phyloP scores from a whole-genome alignment of 1,140 invertebrate genomes.

The Drosophila azteca region DNA sequence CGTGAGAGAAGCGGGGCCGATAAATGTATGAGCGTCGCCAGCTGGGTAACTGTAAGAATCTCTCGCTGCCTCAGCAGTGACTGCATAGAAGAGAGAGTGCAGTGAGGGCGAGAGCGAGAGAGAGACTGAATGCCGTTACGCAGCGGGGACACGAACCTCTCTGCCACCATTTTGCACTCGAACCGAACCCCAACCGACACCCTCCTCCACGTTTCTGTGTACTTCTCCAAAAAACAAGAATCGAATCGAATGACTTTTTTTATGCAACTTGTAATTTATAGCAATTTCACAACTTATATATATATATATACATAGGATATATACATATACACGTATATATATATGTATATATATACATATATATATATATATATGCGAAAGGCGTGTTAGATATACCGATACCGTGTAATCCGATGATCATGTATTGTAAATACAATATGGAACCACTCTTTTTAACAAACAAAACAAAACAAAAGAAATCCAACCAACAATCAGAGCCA shows the following conservation, averaged over 20 bases:
- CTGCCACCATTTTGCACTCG: constrained; percentile 4
- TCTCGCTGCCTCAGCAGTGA: no score
- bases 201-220: constrained; percentile 5
- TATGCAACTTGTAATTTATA: constrained; percentile 57
- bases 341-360: constrained; percentile 36
- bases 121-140: no score
- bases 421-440: constrained; percentile 58
- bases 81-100: no score
- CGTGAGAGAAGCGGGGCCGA: no score
- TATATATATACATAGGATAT: constrained; percentile 22
- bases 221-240: constrained; percentile 12
- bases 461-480: no score
- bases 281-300: constrained; percentile 44
- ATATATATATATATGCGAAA: constrained; percentile 23
- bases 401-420: constrained; percentile 37
- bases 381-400: constrained; percentile 12
- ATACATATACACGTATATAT: constrained; percentile 26
- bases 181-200: constrained; percentile 3
- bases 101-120: no score
- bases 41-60: no score
- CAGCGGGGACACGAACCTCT: no score
- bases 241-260: constrained; percentile 38
- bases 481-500: constrained; percentile 37
- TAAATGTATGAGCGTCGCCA: no score
- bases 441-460: constrained; percentile 28